These are phyloP conservation scores for Leucophenga maculata DNA, from an alignment of 2,888 invertebrate species.

Conservation along the genomic window DNA sequence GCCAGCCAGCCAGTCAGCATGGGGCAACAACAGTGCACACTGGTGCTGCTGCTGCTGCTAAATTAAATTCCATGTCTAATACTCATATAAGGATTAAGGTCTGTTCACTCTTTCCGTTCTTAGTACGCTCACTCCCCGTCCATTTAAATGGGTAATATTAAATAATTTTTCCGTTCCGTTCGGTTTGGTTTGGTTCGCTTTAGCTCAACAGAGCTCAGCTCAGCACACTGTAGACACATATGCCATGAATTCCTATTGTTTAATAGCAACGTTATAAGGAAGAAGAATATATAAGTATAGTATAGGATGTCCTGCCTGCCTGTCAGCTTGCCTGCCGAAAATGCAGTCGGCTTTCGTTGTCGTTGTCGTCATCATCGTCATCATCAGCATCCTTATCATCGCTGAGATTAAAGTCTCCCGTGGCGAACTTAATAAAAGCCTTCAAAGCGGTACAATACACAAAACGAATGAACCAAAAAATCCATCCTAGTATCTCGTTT, in stretches of 20 bases:
- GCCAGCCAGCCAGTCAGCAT: constrained; percentile 18
- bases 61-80: constrained; percentile 69
- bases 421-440: constrained; percentile 71
- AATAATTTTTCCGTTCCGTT: constrained; percentile 53
- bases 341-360: constrained; percentile 1
- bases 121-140: constrained; percentile 34
- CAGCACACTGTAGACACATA: constrained; percentile 52
- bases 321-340: constrained; percentile 35
- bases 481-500: constrained; percentile 36
- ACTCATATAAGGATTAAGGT: constrained; percentile 61
- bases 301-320: constrained; percentile 23
- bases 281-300: no score
- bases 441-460: constrained; percentile 17
- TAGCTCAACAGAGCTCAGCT: constrained; percentile 20
- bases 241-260: constrained; percentile 56
- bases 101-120: constrained; percentile 38
- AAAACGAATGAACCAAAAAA: constrained; percentile 8
- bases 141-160: constrained; percentile 55
- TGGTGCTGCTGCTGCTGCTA: constrained; percentile 51
- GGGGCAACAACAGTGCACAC: constrained; percentile 10
- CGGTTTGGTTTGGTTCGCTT: constrained; percentile 23
- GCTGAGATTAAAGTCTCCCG: constrained; percentile 71
- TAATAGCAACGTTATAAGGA: not conserved
- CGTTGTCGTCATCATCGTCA: not conserved
- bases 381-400: constrained; percentile 3